Evolutionary conservation across 1,140 invertebrate species (phyloP).

Genomic region (Campodea augens): DNA sequence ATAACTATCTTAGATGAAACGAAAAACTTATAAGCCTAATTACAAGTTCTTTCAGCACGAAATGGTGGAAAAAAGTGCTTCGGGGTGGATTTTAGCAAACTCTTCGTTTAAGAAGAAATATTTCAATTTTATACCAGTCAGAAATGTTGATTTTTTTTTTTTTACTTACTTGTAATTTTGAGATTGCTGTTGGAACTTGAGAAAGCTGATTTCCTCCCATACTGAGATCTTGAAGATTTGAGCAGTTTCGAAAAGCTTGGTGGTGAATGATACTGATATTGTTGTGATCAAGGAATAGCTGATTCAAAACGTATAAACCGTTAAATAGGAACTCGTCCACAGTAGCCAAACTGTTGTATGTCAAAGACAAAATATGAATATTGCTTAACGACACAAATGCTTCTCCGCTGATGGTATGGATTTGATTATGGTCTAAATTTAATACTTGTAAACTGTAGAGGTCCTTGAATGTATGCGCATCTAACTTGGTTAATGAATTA

Average conservation of each 20-base stretch:
- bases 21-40: no score
- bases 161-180: constrained; percentile 40
- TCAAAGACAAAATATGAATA: constrained; percentile 63
- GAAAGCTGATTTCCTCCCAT: constrained; percentile 64
- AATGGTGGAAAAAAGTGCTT: no score
- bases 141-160: no score
- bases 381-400: constrained; percentile 70
- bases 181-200: constrained; percentile 58
- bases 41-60: no score
- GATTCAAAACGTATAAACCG: constrained; percentile 60
- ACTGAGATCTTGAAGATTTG: constrained; percentile 73
- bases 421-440: constrained; percentile 67
- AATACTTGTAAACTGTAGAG: constrained; percentile 70
- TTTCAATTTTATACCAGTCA: no score
- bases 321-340: constrained; percentile 64
- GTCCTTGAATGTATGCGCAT: constrained; percentile 67
- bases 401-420: constrained; percentile 66
- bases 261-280: constrained; percentile 54
- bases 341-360: constrained; percentile 60
- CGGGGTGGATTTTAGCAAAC: no score
- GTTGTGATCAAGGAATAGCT: constrained; percentile 68
- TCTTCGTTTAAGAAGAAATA: no score
- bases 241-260: constrained; percentile 75
- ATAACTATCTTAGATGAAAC: no score
- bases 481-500: constrained; percentile 60